Conservation (phyloP, 2,888 invertebrate species). For the Acrocyrtus sp. region DNA sequence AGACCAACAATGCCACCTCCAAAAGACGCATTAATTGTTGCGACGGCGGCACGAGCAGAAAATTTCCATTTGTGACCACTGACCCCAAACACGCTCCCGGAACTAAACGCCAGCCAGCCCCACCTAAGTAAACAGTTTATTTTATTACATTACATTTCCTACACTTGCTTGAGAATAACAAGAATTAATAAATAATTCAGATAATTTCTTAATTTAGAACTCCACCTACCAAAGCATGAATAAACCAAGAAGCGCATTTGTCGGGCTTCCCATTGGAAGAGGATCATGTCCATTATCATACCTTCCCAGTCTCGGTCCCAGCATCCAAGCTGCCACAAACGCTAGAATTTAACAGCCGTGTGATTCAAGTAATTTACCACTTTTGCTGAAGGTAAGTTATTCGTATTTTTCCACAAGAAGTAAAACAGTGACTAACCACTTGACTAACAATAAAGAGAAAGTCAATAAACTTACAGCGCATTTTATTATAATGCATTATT, state of each 20-base stretch:
- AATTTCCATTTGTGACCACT: conserved; percentile 91
- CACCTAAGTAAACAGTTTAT: too few species aligned
- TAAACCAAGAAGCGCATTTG: conserved; percentile 90
- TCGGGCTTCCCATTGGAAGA: conserved; percentile 85
- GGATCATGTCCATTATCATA: conserved; percentile 82
- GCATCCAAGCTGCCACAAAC: conserved; percentile 87
- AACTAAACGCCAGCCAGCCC: conserved; percentile 97
- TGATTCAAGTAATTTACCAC: not conserved
- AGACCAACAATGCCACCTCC: conserved; percentile 84
- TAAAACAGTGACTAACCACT: too few species aligned
- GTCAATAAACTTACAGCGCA: too few species aligned
- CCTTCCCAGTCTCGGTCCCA: conserved; percentile 87
- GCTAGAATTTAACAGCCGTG: too few species aligned
- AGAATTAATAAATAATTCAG: too few species aligned
- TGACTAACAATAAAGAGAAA: too few species aligned
- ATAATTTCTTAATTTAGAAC: too few species aligned
- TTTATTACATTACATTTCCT: too few species aligned
- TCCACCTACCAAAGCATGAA: conserved; percentile 97
- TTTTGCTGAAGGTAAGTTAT: not conserved
- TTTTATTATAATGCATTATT: too few species aligned
- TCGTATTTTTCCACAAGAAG: not conserved
- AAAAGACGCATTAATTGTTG: conserved; percentile 91
- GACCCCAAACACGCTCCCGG: conserved; percentile 79
- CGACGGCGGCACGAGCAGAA: conserved; percentile 87
- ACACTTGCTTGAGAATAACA: too few species aligned